Evolutionary conservation across 1,140 invertebrate species (phyloP).

Genomic region (Philopotamus ludificatus): DNA sequence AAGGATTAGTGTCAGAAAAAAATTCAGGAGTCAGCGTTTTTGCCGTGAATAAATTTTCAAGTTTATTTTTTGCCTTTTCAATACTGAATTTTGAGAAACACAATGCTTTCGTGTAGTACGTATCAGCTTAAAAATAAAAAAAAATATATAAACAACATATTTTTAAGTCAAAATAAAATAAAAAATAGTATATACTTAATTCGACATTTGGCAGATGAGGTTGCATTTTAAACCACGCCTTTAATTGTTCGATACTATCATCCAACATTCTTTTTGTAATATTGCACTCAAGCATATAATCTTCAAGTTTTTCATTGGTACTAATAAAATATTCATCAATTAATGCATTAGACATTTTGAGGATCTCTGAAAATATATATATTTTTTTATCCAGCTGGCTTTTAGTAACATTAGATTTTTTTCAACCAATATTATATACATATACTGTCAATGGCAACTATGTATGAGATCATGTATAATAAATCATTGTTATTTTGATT

Average conservation of each 20-base stretch:
- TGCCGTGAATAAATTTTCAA: conserved; percentile 18
- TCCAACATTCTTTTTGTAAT: neutral
- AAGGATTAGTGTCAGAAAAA: neutral
- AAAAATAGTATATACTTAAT: neutral
- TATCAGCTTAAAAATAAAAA: neutral
- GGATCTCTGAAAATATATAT: too few species aligned
- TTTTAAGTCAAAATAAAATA: neutral
- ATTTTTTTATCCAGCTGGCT: too few species aligned
- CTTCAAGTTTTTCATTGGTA: too few species aligned
- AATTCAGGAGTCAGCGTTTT: conserved; percentile 1
- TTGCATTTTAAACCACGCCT: neutral
- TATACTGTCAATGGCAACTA: too few species aligned
- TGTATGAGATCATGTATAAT: too few species aligned
- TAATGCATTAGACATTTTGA: too few species aligned
- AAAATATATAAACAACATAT: neutral
- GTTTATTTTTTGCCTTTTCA: conserved; percentile 9
- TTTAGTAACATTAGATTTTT: too few species aligned
- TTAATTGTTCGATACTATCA: neutral
- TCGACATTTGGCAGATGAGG: conserved; percentile 5
- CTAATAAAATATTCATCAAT: too few species aligned
- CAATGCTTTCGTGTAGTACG: too few species aligned
- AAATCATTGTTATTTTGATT: too few species aligned
- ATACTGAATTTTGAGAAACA: conserved; percentile 3
- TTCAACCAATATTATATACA: too few species aligned
- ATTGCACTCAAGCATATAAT: too few species aligned